Percentiles rank a stretch among this genome's conserved stretches.
phyloP scores from a whole-genome alignment of 2,888 invertebrate genomes.

The Clitarchus hookeri region DNA sequence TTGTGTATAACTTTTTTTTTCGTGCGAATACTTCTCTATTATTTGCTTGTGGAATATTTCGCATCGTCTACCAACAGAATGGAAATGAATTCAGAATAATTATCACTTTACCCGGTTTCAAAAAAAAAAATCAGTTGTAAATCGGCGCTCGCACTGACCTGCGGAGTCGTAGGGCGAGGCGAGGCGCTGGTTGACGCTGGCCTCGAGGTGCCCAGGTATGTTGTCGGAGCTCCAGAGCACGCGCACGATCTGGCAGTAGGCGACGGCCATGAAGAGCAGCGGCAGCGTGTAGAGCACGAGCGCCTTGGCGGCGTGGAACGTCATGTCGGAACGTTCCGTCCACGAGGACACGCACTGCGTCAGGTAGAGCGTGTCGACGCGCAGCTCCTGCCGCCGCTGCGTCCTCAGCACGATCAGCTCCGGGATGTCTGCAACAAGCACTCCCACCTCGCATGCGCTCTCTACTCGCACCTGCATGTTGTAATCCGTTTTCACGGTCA shows the following conservation, averaged over 20 bases:
- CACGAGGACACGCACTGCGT: constrained; percentile 75
- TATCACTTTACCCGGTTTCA: no score
- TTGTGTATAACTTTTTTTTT: no score
- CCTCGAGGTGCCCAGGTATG: constrained; percentile 68
- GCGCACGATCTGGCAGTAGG: constrained; percentile 81
- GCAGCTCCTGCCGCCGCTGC: constrained; percentile 55
- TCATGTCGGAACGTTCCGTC: constrained; percentile 69
- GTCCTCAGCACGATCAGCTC: constrained; percentile 76
- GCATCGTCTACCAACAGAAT: no score
- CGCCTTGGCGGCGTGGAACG: constrained; percentile 71
- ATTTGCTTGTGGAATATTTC: no score
- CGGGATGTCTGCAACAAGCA: constrained; percentile 67
- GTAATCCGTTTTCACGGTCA: not conserved
- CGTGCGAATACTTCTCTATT: no score
- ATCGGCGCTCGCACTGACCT: not conserved
- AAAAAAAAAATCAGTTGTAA: no score
- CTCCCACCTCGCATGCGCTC: no score
- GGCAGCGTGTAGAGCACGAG: constrained; percentile 80
- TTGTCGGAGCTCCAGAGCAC: constrained; percentile 82
- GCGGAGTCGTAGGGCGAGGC: constrained; percentile 11
- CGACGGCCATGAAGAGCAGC: constrained; percentile 78
- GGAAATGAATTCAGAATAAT: no score
- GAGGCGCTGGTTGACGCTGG: constrained; percentile 36
- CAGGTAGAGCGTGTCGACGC: constrained; percentile 65
- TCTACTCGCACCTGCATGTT: no score